These are phyloP conservation scores for Callipepla squamata DNA, from an alignment of 2,113 vertebrate species.

Conservation along the genomic window DNA sequence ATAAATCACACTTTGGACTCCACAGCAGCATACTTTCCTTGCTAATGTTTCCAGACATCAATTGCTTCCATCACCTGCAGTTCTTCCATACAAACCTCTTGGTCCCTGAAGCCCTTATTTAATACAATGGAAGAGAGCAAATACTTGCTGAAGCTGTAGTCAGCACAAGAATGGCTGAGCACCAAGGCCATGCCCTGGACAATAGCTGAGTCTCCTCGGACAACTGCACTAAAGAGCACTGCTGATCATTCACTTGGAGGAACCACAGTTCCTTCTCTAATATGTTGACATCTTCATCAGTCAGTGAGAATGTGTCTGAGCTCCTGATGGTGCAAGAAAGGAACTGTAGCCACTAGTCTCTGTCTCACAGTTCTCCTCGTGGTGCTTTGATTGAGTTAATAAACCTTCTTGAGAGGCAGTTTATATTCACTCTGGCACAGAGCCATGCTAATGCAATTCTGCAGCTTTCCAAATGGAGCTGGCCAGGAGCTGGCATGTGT, in stretches of 20 bases:
- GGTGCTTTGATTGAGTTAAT: neutral
- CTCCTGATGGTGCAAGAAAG: neutral
- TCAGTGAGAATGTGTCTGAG: neutral
- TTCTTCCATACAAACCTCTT: neutral
- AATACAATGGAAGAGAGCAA: neutral
- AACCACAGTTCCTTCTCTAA: neutral
- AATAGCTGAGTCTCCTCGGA: neutral
- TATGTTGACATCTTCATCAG: accelerated
- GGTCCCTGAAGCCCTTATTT: neutral
- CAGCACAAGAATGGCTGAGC: neutral
- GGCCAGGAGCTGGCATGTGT: conserved; percentile 1
- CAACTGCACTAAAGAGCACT: neutral
- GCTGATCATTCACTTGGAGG: accelerated
- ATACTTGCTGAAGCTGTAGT: neutral
- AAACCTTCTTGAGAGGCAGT: neutral
- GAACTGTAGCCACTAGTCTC: neutral
- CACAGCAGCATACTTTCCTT: neutral
- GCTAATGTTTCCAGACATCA: neutral
- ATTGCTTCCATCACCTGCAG: neutral
- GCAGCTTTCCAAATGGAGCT: conserved; percentile 43
- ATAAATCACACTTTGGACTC: neutral
- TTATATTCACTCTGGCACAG: conserved; percentile 8
- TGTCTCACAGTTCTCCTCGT: neutral
- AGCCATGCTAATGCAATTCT: conserved; percentile 33
- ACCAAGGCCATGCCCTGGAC: neutral